phyloP scores from a whole-genome alignment of 2,113 vertebrate genomes.

The Motacilla alba region DNA sequence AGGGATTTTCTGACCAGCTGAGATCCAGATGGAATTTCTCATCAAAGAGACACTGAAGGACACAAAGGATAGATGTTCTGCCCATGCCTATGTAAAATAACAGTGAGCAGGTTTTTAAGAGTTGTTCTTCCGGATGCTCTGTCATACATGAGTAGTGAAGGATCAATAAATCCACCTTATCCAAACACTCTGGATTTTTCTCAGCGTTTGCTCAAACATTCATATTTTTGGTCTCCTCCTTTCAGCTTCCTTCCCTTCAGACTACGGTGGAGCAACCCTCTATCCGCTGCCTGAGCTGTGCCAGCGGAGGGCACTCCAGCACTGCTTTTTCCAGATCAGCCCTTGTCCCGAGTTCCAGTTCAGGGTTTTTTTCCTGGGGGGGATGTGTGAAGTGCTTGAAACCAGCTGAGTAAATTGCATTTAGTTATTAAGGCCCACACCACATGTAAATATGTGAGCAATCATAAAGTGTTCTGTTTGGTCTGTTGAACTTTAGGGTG shows the following conservation, averaged over 20 bases:
- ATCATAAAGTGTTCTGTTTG: neutral
- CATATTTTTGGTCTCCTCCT: neutral
- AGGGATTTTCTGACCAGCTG: neutral
- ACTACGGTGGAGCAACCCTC: rapidly evolving
- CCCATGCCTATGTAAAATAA: neutral
- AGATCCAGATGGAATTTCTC: neutral
- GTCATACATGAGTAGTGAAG: neutral
- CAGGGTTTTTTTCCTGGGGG: neutral
- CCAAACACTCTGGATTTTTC: neutral
- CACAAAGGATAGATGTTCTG: neutral
- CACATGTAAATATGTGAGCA: neutral
- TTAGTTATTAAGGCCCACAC: too few species aligned
- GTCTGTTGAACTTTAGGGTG: neutral
- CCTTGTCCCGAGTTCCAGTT: neutral
- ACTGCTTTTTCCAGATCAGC: neutral
- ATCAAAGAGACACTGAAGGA: neutral
- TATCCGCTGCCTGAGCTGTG: neutral
- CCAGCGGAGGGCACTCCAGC: neutral
- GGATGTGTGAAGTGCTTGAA: neutral
- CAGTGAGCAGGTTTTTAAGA: neutral
- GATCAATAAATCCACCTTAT: neutral
- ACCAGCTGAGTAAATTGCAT: neutral
- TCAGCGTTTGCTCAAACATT: neutral
- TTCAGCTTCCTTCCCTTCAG: neutral
- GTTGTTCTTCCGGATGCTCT: neutral